Base-by-base conservation (phyloP, 2,797 vertebrate species). In the Lacerta agilis region DNA sequence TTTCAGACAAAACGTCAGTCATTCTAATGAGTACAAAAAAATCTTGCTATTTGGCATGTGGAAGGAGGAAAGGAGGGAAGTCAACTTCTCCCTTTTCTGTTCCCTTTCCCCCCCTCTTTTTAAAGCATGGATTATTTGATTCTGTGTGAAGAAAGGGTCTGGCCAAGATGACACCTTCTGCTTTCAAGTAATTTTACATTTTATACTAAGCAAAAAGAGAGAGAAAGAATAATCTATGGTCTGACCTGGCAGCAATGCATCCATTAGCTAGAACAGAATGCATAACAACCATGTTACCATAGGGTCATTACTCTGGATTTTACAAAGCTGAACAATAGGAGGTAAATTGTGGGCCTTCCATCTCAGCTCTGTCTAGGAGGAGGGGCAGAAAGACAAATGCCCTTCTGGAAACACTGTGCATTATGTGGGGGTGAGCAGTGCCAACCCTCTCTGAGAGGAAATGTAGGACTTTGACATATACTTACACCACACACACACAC, bases 151-250 rank as follows among this genome's bases (percentile, higher is more conserved):
- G 72, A n/a, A 86, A 81, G 20, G 45, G 2, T 89, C 90, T 41
- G 79, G 58, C n/a, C 8, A 29, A 86, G 89, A 93, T 10, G 61
- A 58, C 43, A 67, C 6, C 64, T 86, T 33, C 10, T n/a, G 83
- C 1, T 27, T 89, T 83, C 77, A 92, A 90, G 83, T 45, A 89
- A 94, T 91, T 86, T 81, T 89, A 91, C 92, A 87, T 89, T 86
- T 89, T 82, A 86, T 58, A 33, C 43, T 83, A 89, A 88, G 91
- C 36, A 84, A 91, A 89, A 86, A 67, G 3, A 49, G 3, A 49
- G 13, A 55, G 49, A n/a, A n/a, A 36, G 55, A 89, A 79, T 79
- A 58, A 83, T 89, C 79, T 78, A 77, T 89, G 78, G 79, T 86
- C 73, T 82, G 79, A 45, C 71, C 72, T 69, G 58, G 45, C 61